phyloP scores from a whole-genome alignment of 2,888 invertebrate species.

The Acanthosoma haemorrhoidale region DNA sequence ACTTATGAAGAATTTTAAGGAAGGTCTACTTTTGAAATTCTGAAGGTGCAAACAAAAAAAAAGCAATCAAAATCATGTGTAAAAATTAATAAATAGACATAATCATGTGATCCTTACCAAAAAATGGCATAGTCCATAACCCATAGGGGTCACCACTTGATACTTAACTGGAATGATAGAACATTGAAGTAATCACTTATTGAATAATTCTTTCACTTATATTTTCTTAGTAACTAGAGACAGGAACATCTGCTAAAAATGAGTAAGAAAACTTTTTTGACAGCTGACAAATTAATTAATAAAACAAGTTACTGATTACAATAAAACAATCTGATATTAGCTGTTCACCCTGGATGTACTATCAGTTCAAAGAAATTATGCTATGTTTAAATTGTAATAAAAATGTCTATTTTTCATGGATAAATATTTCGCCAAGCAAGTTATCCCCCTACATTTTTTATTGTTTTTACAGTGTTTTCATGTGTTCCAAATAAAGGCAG shows the following conservation, averaged over 20 bases:
- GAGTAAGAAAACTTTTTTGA: not conserved
- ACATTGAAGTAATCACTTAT: not conserved
- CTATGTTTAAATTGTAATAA: too few species aligned
- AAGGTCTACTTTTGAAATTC: not conserved
- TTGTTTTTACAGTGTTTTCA: too few species aligned
- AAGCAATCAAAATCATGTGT: not conserved
- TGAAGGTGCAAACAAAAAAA: not conserved
- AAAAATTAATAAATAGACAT: not conserved
- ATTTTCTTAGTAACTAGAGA: not conserved
- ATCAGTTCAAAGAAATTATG: too few species aligned
- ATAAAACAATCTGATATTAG: too few species aligned
- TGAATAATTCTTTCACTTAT: not conserved
- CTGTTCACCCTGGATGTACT: too few species aligned
- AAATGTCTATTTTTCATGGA: too few species aligned
- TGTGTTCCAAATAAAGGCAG: too few species aligned
- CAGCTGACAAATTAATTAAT: not conserved
- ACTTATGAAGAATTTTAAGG: too few species aligned
- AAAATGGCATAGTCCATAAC: constrained; percentile 18
- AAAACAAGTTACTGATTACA: too few species aligned
- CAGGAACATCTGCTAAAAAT: not conserved
- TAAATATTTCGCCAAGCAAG: too few species aligned
- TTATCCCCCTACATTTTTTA: too few species aligned
- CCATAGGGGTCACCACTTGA: not conserved
- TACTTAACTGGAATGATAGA: not conserved
- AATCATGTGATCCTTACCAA: constrained; percentile 23